These are phyloP conservation scores for Platorchestia sp. DNA, from an alignment of 1,140 invertebrate species.

Conservation along the genomic window DNA sequence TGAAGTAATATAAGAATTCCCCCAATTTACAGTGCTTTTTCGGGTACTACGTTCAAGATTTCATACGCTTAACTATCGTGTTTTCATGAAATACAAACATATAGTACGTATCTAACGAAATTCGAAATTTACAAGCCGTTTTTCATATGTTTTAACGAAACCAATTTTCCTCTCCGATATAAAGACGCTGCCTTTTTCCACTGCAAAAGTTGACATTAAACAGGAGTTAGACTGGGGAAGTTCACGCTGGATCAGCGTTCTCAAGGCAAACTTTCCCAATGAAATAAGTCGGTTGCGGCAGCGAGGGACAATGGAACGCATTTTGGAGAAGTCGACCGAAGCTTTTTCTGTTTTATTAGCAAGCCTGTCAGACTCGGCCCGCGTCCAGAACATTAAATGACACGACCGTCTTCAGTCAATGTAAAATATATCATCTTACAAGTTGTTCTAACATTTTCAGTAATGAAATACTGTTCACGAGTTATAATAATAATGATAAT, in stretches of 20 bases:
- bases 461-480: no score
- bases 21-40: neutral
- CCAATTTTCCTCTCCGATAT: neutral
- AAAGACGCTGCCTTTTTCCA: neutral
- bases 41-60: neutral
- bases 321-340: neutral
- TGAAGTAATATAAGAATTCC: no score
- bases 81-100: neutral
- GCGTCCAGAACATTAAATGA: neutral
- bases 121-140: neutral
- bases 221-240: neutral
- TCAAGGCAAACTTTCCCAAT: neutral
- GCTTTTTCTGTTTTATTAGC: neutral
- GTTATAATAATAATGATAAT: no score
- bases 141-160: neutral
- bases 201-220: neutral
- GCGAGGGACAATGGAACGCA: neutral
- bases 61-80: neutral
- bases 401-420: neutral
- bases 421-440: neutral
- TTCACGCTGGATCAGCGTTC: neutral
- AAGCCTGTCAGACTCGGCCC: neutral
- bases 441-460: no score
- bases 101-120: neutral
- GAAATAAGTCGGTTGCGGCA: neutral